Evolutionary conservation across 2,888 invertebrate genomes (phyloP), one percentile per base, ranked within the genome.

Genomic region (Cryptocephalus moraei): DNA sequence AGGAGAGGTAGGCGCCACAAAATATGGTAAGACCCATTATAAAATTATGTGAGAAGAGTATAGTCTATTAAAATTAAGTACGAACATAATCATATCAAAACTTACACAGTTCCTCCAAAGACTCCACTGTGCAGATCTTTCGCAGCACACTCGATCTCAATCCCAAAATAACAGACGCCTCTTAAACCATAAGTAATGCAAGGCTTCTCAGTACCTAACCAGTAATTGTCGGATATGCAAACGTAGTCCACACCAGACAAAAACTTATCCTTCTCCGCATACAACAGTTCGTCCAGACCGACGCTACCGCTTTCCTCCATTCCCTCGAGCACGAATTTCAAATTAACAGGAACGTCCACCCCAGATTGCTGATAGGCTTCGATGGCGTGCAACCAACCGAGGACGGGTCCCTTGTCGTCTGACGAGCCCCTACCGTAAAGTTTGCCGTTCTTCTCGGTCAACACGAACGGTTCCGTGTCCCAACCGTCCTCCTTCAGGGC

Each of bases 281-380:
- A 73, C 0, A 99, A 75, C 9, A 95, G 73, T 1, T 86, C 88
- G 67, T 95, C 93, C 22, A 99, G 74, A n/a, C 97, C 97, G 66
- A 89, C 88, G 49, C 95, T 96, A 8, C 96, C 96, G 50, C 87
- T 88, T 69, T 99, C 97, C 71, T 97, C 97, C 97, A 99, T 99
- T 46, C 93, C 94, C 75, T 99, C 97, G 67, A 97, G 88, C 10
- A 91, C 80, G 70, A 97, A 96, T 79, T 86, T 87, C 8, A 88
- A 62, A 65, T 88, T 88, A 1, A 87, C 81, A 1, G 87, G 87
- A 43, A 86, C 64, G 14, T 66, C 65, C 32, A 57, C 57, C 8
- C 63, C 81, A 47, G 84, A 70, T 45, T 80, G 80, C 36, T 92
- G 82, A 68, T 79, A 92, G 2, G 88, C 91, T 72, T 95, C 87